phyloP scores from a whole-genome alignment of 1,140 invertebrate genomes.

The Trichonephila inaurata region DNA sequence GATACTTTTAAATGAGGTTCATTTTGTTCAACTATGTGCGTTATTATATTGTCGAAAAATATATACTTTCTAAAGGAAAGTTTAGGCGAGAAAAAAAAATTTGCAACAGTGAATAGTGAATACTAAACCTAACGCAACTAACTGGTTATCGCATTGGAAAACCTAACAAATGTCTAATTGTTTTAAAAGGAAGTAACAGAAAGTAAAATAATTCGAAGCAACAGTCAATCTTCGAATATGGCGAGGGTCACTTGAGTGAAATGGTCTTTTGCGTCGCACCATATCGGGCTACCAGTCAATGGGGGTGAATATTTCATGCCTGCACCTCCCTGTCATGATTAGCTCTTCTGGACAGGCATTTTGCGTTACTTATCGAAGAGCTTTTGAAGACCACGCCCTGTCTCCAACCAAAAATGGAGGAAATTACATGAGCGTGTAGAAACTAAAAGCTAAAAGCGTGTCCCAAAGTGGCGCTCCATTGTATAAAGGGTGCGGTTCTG shows the following conservation, averaged over 20 bases:
- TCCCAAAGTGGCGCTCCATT: not conserved
- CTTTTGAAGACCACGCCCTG: conserved; percentile 21
- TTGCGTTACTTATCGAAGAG: conserved; percentile 36
- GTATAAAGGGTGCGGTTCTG: conserved; percentile 4
- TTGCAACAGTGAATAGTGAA: too few relatives aligned
- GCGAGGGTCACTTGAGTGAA: not conserved
- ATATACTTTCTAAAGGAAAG: too few relatives aligned
- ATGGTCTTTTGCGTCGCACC: not conserved
- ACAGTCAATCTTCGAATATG: not conserved
- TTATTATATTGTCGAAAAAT: too few relatives aligned
- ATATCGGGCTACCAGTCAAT: conserved; percentile 52
- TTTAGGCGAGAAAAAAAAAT: too few relatives aligned
- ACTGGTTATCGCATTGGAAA: too few relatives aligned
- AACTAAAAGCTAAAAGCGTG: conserved; percentile 42
- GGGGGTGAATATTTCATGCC: conserved; percentile 9
- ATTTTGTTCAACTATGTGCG: too few relatives aligned
- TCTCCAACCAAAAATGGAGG: not conserved
- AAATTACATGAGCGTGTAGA: not conserved
- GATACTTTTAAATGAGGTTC: too few relatives aligned
- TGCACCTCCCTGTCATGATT: not conserved
- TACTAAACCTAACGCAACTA: too few relatives aligned
- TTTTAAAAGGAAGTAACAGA: too few relatives aligned
- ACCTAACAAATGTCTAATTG: too few relatives aligned
- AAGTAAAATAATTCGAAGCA: not conserved
- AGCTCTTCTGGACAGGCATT: not conserved